phyloP scores from a whole-genome alignment of 2,888 invertebrate species.

The Criorhina ranunculi region DNA sequence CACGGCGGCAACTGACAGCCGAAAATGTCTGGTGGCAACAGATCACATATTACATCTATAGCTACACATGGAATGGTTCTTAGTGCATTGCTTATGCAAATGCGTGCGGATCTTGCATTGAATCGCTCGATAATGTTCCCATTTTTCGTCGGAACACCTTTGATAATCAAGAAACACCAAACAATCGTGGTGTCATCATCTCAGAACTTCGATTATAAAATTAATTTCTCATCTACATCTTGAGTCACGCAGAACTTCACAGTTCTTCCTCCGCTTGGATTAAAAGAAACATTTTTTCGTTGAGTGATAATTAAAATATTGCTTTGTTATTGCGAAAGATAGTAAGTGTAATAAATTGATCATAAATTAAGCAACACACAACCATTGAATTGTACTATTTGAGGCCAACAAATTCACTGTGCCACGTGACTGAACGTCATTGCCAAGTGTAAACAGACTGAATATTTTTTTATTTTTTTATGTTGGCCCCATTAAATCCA shows the following conservation, averaged over 20 bases:
- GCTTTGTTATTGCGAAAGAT: background rate
- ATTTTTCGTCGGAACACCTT: no score
- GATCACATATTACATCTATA: no score
- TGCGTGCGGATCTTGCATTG: no score
- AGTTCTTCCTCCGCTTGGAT: background rate
- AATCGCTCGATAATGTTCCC: no score
- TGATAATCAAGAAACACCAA: no score
- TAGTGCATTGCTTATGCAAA: no score
- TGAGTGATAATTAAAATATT: background rate
- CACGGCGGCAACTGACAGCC: no score
- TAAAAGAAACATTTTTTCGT: background rate
- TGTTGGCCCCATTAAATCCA: background rate
- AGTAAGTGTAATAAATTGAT: background rate
- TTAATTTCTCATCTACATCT: background rate
- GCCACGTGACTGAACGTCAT: background rate
- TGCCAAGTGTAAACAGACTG: background rate
- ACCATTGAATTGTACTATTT: conserved; percentile 8
- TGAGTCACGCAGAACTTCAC: background rate
- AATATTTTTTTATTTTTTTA: no score
- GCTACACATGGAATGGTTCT: no score
- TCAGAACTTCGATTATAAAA: no score
- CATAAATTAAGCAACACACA: conserved; percentile 5
- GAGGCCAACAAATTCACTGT: conserved; percentile 9
- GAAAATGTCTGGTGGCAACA: no score
- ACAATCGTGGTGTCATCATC: no score